Evolutionary conservation across 2,113 vertebrate species (phyloP).

Genomic region (Mus pahari): DNA sequence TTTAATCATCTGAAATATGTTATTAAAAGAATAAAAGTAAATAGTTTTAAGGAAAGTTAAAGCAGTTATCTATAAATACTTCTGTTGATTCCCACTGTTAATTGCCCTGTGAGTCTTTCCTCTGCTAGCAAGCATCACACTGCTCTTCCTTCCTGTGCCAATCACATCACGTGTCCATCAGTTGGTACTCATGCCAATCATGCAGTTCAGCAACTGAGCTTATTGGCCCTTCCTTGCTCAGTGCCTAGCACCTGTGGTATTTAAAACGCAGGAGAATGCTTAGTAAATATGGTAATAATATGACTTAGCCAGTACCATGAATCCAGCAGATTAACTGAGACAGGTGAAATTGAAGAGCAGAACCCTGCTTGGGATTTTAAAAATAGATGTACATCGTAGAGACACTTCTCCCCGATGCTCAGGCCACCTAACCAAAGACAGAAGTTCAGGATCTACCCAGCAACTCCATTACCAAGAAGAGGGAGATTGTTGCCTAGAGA

Average conservation of each 20-base stretch:
- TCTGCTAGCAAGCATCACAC: rapidly evolving
- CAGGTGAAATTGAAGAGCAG: not conserved
- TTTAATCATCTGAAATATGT: not conserved
- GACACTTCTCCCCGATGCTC: not conserved
- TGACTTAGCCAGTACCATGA: not conserved
- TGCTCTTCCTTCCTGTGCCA: not conserved
- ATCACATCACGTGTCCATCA: rapidly evolving
- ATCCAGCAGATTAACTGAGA: not conserved
- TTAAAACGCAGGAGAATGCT: not conserved
- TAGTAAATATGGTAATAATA: not conserved
- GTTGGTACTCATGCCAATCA: not conserved
- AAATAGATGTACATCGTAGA: not conserved
- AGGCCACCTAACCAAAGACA: not conserved
- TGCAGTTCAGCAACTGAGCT: rapidly evolving
- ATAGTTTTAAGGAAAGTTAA: not conserved
- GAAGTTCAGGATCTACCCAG: too few relatives aligned
- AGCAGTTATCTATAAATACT: not conserved
- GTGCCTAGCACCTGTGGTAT: not conserved
- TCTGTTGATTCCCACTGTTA: not conserved
- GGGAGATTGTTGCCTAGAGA: rapidly evolving
- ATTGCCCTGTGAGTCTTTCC: not conserved
- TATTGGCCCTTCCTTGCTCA: not conserved
- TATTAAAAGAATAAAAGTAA: not conserved
- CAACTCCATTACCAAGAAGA: not conserved
- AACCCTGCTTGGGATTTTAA: not conserved